Evolutionary conservation across 2,113 vertebrate genomes (phyloP).

Genomic region (Leucoraja erinaceus): DNA sequence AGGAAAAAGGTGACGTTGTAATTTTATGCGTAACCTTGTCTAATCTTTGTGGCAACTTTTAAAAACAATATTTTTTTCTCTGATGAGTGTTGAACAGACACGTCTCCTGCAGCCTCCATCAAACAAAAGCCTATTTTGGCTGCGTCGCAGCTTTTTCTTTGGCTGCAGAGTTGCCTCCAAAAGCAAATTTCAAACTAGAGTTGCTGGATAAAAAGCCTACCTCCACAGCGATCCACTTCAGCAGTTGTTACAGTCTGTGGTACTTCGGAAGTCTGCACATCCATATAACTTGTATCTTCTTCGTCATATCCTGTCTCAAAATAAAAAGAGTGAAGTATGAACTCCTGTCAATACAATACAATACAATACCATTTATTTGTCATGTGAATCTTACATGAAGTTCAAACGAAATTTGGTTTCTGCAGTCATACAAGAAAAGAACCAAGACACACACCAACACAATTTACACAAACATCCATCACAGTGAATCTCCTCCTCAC

Average conservation of each 20-base stretch:
- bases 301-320: constrained; percentile 16
- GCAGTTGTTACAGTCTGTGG: not conserved
- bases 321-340: not conserved
- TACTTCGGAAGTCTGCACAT: not conserved
- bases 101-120: not conserved
- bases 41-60: not conserved
- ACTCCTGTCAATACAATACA: too few relatives aligned
- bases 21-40: not conserved
- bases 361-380: too few relatives aligned
- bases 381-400: too few relatives aligned
- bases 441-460: too few relatives aligned
- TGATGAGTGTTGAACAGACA: not conserved
- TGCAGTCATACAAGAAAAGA: too few relatives aligned
- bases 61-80: not conserved
- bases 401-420: too few relatives aligned
- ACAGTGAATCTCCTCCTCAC: too few relatives aligned
- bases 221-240: constrained; percentile 4
- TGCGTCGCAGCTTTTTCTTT: not conserved
- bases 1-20: not conserved
- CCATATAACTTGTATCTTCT: not conserved
- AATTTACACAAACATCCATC: too few relatives aligned
- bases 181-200: not conserved
- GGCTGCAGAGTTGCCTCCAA: not conserved
- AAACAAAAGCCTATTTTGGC: not conserved
- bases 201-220: not conserved